Conservation (phyloP, 35 echinoderm and acorn worm species). For the Ophioderma brevispina region DNA sequence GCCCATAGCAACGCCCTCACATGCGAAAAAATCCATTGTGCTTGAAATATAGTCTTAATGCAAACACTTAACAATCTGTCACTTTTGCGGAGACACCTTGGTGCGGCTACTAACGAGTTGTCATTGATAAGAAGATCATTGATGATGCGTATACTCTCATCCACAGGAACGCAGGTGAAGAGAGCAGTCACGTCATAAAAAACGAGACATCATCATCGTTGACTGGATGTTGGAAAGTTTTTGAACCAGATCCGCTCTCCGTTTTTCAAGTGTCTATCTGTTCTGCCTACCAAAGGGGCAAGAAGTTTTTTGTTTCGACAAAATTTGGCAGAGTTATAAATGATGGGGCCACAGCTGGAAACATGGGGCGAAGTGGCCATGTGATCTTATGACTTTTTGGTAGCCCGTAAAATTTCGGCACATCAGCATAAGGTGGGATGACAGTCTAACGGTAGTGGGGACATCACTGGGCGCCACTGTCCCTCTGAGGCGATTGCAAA, state of each 20-base stretch:
- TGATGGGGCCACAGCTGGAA: constrained; percentile 13
- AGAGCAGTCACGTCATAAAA: constrained; percentile 14
- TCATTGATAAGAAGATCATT: neutral
- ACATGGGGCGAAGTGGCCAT: constrained; percentile 30
- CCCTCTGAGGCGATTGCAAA: neutral
- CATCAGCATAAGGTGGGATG: neutral
- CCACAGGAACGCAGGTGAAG: neutral
- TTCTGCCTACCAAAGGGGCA: constrained; percentile 13
- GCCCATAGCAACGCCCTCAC: neutral
- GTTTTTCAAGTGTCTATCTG: constrained; percentile 10
- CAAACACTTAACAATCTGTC: neutral
- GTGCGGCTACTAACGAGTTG: neutral
- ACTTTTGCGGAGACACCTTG: neutral
- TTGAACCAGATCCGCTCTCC: neutral
- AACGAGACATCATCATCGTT: neutral
- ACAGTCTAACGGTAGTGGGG: neutral
- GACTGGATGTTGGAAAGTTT: neutral
- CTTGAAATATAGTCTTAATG: constrained; percentile 4
- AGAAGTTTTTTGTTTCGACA: constrained; percentile 20
- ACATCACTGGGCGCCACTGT: neutral
- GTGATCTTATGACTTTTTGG: constrained; percentile 26
- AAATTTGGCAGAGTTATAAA: constrained; percentile 21
- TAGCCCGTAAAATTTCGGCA: constrained; percentile 32
- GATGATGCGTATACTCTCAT: neutral
- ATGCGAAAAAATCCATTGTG: neutral